Conservation (phyloP, 2,113 vertebrate species). For the Vidua chalybeata region DNA sequence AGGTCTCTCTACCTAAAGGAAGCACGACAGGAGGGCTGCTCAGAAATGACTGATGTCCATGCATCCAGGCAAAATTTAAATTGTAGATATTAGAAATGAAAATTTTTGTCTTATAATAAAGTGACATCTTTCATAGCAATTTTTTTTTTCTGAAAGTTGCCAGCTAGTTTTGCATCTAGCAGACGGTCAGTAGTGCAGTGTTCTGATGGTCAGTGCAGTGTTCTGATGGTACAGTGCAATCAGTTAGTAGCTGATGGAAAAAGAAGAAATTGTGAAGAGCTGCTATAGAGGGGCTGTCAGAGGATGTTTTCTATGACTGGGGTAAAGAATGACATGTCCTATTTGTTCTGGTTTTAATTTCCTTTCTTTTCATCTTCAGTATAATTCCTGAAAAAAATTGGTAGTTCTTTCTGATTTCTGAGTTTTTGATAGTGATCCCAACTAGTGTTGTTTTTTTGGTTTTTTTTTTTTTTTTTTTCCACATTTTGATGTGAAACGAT, state of each 20-base stretch:
- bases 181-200: background rate
- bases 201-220: background rate
- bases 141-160: background rate
- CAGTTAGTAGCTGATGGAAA: background rate
- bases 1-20: background rate
- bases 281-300: background rate
- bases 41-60: background rate
- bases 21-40: rapidly evolving
- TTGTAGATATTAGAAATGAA: background rate
- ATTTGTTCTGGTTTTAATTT: background rate
- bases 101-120: background rate
- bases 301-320: background rate
- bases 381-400: background rate
- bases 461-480: background rate
- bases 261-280: background rate
- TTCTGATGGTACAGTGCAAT: background rate
- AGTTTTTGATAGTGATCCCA: background rate
- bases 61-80: background rate
- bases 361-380: background rate
- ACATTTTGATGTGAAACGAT: background rate
- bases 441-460: background rate
- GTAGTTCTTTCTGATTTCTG: background rate
- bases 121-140: background rate
- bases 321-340: background rate
- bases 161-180: background rate